Evolutionary conservation across 1,140 invertebrate species (phyloP).

Genomic region (Sinella curviseta): DNA sequence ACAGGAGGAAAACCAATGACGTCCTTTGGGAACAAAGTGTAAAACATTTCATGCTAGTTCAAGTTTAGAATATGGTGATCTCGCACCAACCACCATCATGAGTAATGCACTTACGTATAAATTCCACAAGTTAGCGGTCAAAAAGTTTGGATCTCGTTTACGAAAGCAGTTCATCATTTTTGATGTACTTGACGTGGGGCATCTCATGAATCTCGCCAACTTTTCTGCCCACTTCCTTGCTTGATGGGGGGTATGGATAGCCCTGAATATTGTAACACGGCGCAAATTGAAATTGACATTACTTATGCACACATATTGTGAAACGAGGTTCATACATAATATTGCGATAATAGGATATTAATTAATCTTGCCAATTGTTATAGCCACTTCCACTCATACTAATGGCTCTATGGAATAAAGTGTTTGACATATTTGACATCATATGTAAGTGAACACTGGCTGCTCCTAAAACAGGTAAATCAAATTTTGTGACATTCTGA

Average conservation of each 20-base stretch:
- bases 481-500: background rate
- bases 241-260: constrained; percentile 25
- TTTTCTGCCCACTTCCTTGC: constrained; percentile 31
- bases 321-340: too few relatives aligned
- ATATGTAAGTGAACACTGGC: constrained; percentile 36
- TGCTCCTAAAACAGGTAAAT: constrained; percentile 5
- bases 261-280: too few relatives aligned
- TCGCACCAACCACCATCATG: too few relatives aligned
- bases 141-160: constrained; percentile 17
- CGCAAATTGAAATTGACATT: too few relatives aligned
- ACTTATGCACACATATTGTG: too few relatives aligned
- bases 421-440: constrained; percentile 27
- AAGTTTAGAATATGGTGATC: too few relatives aligned
- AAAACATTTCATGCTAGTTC: background rate
- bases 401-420: constrained; percentile 21
- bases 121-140: background rate
- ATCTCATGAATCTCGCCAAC: constrained; percentile 30
- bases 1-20: constrained; percentile 32
- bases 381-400: constrained; percentile 29
- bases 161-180: constrained; percentile 28
- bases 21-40: constrained; percentile 20
- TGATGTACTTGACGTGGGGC: background rate
- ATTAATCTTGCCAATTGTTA: constrained; percentile 15
- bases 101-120: constrained; percentile 17
- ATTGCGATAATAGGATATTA: background rate